phyloP scores from a whole-genome alignment of 1,140 invertebrate genomes.

The Metaphire vulgaris region DNA sequence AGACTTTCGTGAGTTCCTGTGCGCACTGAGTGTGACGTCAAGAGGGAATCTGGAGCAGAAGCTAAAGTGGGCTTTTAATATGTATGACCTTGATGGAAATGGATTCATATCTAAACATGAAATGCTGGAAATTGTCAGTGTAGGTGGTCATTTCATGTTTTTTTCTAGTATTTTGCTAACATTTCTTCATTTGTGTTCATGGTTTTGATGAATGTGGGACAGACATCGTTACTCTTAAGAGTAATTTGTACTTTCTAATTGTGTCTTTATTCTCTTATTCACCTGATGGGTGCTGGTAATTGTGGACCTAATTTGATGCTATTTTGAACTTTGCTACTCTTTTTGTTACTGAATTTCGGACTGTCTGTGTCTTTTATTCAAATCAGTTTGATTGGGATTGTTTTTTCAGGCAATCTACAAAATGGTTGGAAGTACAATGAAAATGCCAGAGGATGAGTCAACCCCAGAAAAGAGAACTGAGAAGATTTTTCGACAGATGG shows the following conservation, averaged over 20 bases:
- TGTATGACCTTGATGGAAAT: conserved; percentile 94
- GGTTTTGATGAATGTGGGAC: too few species aligned
- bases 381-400: too few species aligned
- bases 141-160: conserved; percentile 37
- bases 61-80: conserved; percentile 85
- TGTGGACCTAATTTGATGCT: too few species aligned
- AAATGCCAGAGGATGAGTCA: conserved; percentile 94
- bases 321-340: too few species aligned
- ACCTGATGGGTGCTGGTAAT: too few species aligned
- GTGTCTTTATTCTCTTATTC: too few species aligned
- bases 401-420: conserved; percentile 85
- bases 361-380: too few species aligned
- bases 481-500: conserved; percentile 96
- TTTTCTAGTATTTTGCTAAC: neutral
- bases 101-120: conserved; percentile 95
- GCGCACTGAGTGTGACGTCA: conserved; percentile 88
- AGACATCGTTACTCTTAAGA: too few species aligned
- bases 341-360: too few species aligned
- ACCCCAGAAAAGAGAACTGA: conserved; percentile 92
- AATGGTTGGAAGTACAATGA: conserved; percentile 95
- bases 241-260: too few species aligned
- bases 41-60: conserved; percentile 94
- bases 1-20: conserved; percentile 94
- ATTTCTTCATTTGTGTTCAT: neutral
- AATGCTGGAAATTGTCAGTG: conserved; percentile 98